Evolutionary conservation across 1,140 invertebrate species (phyloP), one percentile per base, ranked within the genome.

Genomic region (Megathymus violae): DNA sequence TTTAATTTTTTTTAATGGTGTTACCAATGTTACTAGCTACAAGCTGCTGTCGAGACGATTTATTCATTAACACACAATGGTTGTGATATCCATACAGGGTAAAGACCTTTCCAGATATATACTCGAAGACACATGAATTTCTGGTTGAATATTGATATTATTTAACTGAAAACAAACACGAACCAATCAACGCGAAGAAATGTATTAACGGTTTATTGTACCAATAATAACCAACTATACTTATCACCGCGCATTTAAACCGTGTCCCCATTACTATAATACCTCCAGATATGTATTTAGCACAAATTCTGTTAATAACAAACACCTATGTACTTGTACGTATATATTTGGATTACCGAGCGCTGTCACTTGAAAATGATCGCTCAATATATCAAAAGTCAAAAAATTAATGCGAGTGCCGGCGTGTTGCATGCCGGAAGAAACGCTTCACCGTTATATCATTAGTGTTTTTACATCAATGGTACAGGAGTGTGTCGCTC

Each of bases 381-480:
- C 64, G 70, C 74, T 74, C 69, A 74, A 84, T 76, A 76, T 69
- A 75, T 73, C 59, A 71, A 62, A 52, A 69, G 48, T 74, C 51
- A 60, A 71, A 75, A 62, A 64, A 54, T 64, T 50, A 66, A 63
- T 50, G 64, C 56, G 50, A 48, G 31, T 50, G 54, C 38, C 59
- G 52, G 64, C 50, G 50, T 61, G 65, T 64, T 69, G 63, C 48
- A 61, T 78, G 74, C 72, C 83, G 79, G 83, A 88, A 85, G 76
- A 80, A 54, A 40, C 40, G 31, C 40, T 58, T 61, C 60, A 80
- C 82, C 81, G 85, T 89, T 89, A 89, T 75, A 75, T 69, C 84
- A 88, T 88, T 89, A 87, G 78, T 74, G 85, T 87, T 89, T 88
- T 89, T 87, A 82, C 80, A 82, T 89, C 81, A 84, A 74, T 81